Evolutionary conservation across 2,113 vertebrate species (phyloP).

Genomic region (Forbesichthys papilliferus): DNA sequence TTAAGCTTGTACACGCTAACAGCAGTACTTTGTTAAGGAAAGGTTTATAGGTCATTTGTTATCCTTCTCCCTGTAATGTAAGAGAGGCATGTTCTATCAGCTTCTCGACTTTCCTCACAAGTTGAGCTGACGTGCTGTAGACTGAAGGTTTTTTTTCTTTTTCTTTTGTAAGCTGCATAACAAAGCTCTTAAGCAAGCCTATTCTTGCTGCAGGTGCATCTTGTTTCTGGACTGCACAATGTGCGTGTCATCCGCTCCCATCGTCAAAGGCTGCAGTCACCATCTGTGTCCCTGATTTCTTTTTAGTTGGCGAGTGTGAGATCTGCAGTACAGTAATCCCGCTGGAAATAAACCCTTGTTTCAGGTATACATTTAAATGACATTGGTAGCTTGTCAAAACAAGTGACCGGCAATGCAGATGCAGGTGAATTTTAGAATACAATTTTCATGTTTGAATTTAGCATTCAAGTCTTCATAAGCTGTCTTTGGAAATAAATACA

Average conservation of each 20-base stretch:
- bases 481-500: slow-evolving; percentile 62
- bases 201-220: slow-evolving; percentile 81
- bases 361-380: slow-evolving; percentile 66
- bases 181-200: slow-evolving; percentile 70
- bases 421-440: slow-evolving; percentile 11
- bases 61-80: too few species aligned
- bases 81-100: slow-evolving; percentile 36
- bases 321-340: slow-evolving; percentile 63
- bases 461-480: slow-evolving; percentile 57
- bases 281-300: slow-evolving; percentile 68
- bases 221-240: slow-evolving; percentile 76
- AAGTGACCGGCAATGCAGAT: not conserved
- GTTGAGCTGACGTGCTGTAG: slow-evolving; percentile 41
- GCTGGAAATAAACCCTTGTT: slow-evolving; percentile 74
- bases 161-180: slow-evolving; percentile 47
- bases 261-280: slow-evolving; percentile 63
- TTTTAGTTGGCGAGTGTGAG: slow-evolving; percentile 39
- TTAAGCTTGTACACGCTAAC: not conserved
- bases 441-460: slow-evolving; percentile 17
- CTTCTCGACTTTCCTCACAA: slow-evolving; percentile 33
- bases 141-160: slow-evolving; percentile 38
- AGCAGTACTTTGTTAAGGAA: slow-evolving; percentile 11
- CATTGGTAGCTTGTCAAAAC: slow-evolving; percentile 25
- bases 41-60: too few species aligned
- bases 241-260: slow-evolving; percentile 73